These are phyloP conservation scores for Euwallacea similis DNA, from an alignment of 1,140 invertebrate species.

Conservation along the genomic window DNA sequence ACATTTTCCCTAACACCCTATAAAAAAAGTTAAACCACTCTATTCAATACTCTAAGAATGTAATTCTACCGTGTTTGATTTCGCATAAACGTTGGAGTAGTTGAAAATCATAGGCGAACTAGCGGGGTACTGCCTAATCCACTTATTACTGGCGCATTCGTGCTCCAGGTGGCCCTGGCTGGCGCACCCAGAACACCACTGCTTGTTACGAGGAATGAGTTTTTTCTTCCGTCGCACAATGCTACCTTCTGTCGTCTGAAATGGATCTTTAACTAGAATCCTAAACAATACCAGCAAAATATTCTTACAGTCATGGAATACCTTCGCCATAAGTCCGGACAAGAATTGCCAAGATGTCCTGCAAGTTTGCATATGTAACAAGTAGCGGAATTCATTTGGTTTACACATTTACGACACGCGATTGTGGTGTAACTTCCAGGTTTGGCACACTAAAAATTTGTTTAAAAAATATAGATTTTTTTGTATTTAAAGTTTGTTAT, in stretches of 20 bases:
- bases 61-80: too few relatives aligned
- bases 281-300: neutral
- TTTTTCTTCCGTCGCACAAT: constrained; percentile 49
- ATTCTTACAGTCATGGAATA: constrained; percentile 68
- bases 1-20: too few relatives aligned
- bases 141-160: constrained; percentile 53
- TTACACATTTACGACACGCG: constrained; percentile 65
- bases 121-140: constrained; percentile 37
- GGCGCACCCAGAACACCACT: constrained; percentile 66
- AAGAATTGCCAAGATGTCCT: constrained; percentile 62
- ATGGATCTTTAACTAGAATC: neutral
- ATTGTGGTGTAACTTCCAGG: constrained; percentile 59
- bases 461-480: neutral
- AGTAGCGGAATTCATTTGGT: constrained; percentile 53
- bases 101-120: constrained; percentile 39
- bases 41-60: too few relatives aligned
- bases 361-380: constrained; percentile 62
- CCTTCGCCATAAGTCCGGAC: constrained; percentile 69
- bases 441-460: constrained; percentile 62
- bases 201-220: constrained; percentile 46
- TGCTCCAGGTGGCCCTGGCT: constrained; percentile 64
- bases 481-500: neutral
- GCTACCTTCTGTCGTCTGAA: constrained; percentile 53
- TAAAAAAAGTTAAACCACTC: too few relatives aligned
- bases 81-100: constrained; percentile 36